These are phyloP conservation scores for Cheilosia urbana DNA, from an alignment of 2,888 invertebrate genomes.

Conservation along the genomic window DNA sequence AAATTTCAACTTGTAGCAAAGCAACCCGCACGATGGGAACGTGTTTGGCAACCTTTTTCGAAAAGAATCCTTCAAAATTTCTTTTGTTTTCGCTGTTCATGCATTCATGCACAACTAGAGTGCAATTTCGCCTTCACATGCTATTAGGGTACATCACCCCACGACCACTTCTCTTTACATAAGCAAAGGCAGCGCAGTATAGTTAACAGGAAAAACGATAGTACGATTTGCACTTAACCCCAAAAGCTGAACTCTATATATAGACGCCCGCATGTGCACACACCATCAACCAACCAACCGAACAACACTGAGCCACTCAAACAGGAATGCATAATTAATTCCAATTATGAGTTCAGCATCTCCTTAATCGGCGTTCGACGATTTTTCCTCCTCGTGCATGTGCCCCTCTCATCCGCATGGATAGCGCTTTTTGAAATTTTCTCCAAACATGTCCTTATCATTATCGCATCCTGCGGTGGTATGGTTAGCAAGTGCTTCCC, in stretches of 20 bases:
- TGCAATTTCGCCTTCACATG: conserved; percentile 39
- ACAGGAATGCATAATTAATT: conserved; percentile 84
- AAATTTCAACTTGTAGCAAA: neutral
- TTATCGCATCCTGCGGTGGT: conserved; percentile 62
- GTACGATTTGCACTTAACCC: conserved; percentile 76
- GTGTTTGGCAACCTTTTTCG: conserved; percentile 11
- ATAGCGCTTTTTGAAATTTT: conserved; percentile 33
- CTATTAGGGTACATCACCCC: conserved; percentile 48
- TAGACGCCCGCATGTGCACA: conserved; percentile 2
- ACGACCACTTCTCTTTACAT: conserved; percentile 58
- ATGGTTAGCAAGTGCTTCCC: conserved; percentile 39
- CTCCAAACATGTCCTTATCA: conserved; percentile 72
- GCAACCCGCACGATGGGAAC: neutral
- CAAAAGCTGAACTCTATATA: conserved; percentile 68
- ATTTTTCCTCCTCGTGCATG: conserved; percentile 10
- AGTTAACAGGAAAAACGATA: conserved; percentile 76
- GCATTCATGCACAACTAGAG: conserved; percentile 57
- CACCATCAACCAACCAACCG: conserved; percentile 6
- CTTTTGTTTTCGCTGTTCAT: conserved; percentile 54
- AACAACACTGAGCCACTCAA: conserved; percentile 66
- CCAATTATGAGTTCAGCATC: conserved; percentile 84
- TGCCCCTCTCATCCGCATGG: neutral
- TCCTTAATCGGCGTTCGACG: conserved; percentile 80
- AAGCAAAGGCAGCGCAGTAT: conserved; percentile 51
- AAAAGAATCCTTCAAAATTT: conserved; percentile 48